Percentiles rank a stretch among this genome's conserved stretches.
These are phyloP conservation scores for Oryzias woworae DNA, from an alignment of 2,113 vertebrate genomes.

Conservation along the genomic window DNA sequence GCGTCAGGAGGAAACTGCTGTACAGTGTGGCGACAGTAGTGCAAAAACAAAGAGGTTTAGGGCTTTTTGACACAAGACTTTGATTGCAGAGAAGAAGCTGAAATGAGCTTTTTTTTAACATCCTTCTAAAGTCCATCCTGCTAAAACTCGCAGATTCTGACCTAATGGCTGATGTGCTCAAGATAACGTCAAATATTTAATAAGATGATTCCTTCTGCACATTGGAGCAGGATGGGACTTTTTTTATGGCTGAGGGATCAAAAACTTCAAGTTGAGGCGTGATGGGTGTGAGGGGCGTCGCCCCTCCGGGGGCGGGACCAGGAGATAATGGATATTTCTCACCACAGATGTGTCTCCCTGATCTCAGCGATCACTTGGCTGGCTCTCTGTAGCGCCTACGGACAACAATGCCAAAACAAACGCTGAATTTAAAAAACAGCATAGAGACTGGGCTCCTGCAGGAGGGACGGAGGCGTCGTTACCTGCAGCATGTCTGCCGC, in stretches of 20 bases:
- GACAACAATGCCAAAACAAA: background rate
- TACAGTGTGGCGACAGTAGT: conserved; percentile 46
- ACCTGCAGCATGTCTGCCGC: conserved; percentile 98
- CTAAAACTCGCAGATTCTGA: background rate
- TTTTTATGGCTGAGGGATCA: conserved; percentile 28
- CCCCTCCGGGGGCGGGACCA: conserved; percentile 21
- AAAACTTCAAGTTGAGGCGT: conserved; percentile 33
- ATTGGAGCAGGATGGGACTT: conserved; percentile 26
- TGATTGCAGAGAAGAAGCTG: conserved; percentile 19
- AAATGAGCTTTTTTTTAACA: conserved; percentile 27
- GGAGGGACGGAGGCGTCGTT: background rate
- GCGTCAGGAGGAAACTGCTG: conserved; percentile 17
- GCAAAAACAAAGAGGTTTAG: conserved; percentile 34
- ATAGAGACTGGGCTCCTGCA: rapidly evolving
- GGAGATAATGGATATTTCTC: conserved; percentile 57
- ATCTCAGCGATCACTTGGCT: conserved; percentile 98
- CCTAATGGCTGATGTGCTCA: conserved; percentile 13
- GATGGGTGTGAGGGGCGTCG: conserved; percentile 21
- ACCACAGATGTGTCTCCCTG: conserved; percentile 97
- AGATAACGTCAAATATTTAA: conserved; percentile 33
- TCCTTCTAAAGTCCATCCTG: too few species aligned
- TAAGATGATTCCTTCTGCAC: conserved; percentile 14
- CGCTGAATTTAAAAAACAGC: background rate
- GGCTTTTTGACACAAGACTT: conserved; percentile 31
- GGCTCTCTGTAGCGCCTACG: conserved; percentile 93